A percentile compares a stretch with the other conserved stretches of the same genome.
phyloP scores from a whole-genome alignment of 92 coral and sea anemone genomes.

The Chrysogorgia sp. region DNA sequence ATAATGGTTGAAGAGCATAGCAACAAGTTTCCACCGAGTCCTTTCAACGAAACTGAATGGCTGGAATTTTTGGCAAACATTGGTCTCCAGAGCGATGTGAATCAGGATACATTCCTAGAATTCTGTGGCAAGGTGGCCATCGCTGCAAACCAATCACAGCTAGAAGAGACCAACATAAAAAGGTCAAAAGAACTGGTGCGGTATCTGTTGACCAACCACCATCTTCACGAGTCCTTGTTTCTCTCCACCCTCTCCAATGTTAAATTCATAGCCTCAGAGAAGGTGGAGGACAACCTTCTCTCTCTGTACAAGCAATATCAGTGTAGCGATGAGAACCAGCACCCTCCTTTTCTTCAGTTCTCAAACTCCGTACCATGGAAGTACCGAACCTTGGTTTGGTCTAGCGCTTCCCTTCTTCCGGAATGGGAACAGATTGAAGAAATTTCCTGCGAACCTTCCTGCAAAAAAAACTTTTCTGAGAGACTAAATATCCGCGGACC shows the following conservation, averaged over 20 bases:
- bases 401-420: constrained; percentile 63
- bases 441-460: constrained; percentile 37
- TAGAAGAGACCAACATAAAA: constrained; percentile 34
- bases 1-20: constrained; percentile 62
- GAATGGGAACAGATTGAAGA: constrained; percentile 44
- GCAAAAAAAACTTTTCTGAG: not conserved
- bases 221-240: constrained; percentile 53
- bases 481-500: constrained; percentile 37
- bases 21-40: constrained; percentile 67
- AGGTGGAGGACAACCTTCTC: constrained; percentile 45
- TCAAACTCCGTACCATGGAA: constrained; percentile 48
- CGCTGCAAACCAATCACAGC: constrained; percentile 15
- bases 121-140: constrained; percentile 67
- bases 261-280: constrained; percentile 64
- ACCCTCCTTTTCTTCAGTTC: constrained; percentile 55
- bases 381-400: constrained; percentile 55
- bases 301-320: constrained; percentile 50
- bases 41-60: constrained; percentile 65
- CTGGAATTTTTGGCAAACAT: constrained; percentile 65
- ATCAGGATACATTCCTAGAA: constrained; percentile 57
- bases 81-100: constrained; percentile 62
- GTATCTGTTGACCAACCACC: constrained; percentile 47
- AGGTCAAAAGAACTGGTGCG: constrained; percentile 64
- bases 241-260: constrained; percentile 59
- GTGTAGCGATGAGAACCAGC: not conserved